A percentile compares a stretch with the other conserved stretches of the same genome.
phyloP scores from a whole-genome alignment of 2,888 invertebrate species.

The Bembecia ichneumoniformis region DNA sequence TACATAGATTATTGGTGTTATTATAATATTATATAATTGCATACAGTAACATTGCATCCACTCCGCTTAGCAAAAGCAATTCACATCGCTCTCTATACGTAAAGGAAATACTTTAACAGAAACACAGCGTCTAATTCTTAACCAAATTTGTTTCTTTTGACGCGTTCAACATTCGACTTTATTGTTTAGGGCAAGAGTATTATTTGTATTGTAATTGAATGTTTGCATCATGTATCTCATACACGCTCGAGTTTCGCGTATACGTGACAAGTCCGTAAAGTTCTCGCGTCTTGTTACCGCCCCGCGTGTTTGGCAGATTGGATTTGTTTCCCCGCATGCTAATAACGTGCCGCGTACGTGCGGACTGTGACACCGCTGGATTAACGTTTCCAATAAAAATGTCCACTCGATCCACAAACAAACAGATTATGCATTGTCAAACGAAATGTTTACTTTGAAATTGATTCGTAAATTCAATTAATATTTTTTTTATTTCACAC shows the following conservation, averaged over 20 bases:
- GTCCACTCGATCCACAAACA: conserved; percentile 4
- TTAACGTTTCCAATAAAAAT: conserved; percentile 29
- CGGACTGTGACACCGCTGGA: conserved; percentile 29
- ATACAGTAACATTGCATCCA: conserved; percentile 17
- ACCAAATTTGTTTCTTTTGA: conserved; percentile 13
- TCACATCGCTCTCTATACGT: conserved; percentile 32
- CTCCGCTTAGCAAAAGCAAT: conserved; percentile 34
- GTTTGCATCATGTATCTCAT: conserved; percentile 24
- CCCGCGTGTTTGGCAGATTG: conserved; percentile 56
- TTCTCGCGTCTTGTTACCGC: conserved; percentile 52
- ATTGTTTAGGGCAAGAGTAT: conserved; percentile 14
- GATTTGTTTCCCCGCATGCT: conserved; percentile 61
- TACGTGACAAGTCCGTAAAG: conserved; percentile 51
- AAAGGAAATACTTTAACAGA: conserved; percentile 38
- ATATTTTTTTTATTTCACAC: too few relatives aligned
- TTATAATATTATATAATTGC: too few relatives aligned
- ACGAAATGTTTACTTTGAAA: too few relatives aligned
- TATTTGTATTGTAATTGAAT: conserved; percentile 5
- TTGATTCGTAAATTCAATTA: too few relatives aligned
- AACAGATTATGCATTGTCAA: too few relatives aligned
- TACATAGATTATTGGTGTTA: too few relatives aligned
- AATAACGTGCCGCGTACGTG: conserved; percentile 38
- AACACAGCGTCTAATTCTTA: conserved; percentile 25
- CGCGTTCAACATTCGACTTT: conserved; percentile 16
- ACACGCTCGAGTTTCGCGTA: conserved; percentile 31